A percentile compares a stretch with the other conserved stretches of the same genome.
phyloP scores from a whole-genome alignment of 2,797 vertebrate species.

The Choloepus didactylus region DNA sequence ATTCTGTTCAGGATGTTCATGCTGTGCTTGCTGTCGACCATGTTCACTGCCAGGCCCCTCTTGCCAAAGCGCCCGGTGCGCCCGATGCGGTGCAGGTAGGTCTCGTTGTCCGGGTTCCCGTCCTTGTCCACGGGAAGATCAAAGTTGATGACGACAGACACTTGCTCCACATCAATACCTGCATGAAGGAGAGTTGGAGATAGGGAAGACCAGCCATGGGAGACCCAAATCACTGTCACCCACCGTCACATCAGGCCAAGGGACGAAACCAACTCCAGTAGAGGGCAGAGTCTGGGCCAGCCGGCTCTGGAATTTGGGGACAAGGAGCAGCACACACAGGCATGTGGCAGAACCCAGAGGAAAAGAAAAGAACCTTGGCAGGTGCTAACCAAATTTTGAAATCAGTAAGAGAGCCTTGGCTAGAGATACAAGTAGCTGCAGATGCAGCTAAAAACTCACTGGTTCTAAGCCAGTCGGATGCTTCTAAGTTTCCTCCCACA shows the following conservation, averaged over 20 bases:
- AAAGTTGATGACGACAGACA: constrained; percentile 97
- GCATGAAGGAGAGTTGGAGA: neutral
- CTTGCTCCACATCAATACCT: constrained; percentile 98
- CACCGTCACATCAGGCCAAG: neutral
- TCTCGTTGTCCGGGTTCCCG: constrained; percentile 95
- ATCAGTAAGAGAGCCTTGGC: neutral
- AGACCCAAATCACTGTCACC: neutral
- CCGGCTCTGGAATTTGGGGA: neutral
- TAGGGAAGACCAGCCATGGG: accelerated
- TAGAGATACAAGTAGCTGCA: neutral
- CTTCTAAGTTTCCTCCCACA: neutral
- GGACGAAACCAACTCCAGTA: neutral
- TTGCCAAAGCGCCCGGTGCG: constrained; percentile 96
- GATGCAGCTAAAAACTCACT: neutral
- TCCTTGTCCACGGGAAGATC: constrained; percentile 95
- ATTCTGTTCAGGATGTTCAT: constrained; percentile 95
- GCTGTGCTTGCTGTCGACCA: constrained; percentile 95
- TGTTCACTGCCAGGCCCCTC: constrained; percentile 95
- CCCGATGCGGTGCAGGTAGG: constrained; percentile 96
- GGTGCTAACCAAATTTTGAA: neutral
- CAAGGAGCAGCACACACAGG: neutral
- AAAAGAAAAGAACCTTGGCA: neutral
- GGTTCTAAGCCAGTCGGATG: neutral
- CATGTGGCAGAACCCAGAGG: neutral
- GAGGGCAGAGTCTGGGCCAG: neutral